phyloP scores from a whole-genome alignment of 2,888 invertebrate genomes.

The Papilio gigon region DNA sequence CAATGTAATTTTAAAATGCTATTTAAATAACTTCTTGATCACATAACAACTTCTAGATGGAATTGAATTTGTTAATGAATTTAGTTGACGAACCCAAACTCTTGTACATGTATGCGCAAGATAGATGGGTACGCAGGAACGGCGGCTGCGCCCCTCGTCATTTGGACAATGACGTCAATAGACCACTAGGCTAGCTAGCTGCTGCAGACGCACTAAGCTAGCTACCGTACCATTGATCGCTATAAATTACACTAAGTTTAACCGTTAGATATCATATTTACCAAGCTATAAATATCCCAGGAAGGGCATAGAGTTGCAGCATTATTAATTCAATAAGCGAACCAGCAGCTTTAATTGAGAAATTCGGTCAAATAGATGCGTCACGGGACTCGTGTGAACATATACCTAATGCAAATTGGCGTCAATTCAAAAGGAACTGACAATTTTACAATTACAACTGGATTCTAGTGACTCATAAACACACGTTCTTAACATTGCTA shows the following conservation, averaged over 20 bases:
- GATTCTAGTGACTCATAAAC: conserved; percentile 42
- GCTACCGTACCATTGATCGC: too few relatives aligned
- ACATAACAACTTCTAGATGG: too few relatives aligned
- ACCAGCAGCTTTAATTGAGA: conserved; percentile 40
- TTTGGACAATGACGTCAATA: too few relatives aligned
- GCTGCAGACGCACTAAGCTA: too few relatives aligned
- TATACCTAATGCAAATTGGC: conserved; percentile 57
- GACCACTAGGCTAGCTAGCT: too few relatives aligned
- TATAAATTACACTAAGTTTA: not conserved
- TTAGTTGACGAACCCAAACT: too few relatives aligned
- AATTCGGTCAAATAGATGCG: conserved; percentile 52
- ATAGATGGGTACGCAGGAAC: too few relatives aligned
- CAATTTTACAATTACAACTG: conserved; percentile 56
- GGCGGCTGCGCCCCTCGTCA: too few relatives aligned
- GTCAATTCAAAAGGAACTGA: conserved; percentile 64
- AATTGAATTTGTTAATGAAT: too few relatives aligned
- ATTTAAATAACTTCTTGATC: too few relatives aligned
- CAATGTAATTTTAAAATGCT: too few relatives aligned
- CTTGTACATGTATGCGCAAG: too few relatives aligned
- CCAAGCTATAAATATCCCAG: not conserved
- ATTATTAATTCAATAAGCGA: conserved; percentile 29
- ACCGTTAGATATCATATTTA: not conserved
- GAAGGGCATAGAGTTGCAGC: conserved; percentile 8
- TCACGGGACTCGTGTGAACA: conserved; percentile 50
- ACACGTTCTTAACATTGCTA: not conserved